These are phyloP conservation scores for Diglossa cyanea DNA, from an alignment of 2,797 vertebrate genomes.

Conservation along the genomic window DNA sequence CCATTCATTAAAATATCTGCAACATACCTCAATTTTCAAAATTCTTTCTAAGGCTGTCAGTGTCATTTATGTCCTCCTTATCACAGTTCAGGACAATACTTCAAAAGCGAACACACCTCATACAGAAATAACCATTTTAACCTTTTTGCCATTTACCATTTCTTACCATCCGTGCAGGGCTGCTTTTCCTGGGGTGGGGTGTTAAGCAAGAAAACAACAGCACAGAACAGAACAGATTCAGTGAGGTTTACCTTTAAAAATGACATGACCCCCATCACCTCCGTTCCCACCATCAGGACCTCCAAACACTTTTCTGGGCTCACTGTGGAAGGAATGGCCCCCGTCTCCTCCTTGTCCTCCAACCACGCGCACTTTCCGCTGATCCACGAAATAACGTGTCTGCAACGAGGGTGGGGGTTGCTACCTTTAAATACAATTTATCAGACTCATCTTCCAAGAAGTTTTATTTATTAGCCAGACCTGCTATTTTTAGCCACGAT, in stretches of 20 bases:
- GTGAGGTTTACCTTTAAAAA: constrained; percentile 75
- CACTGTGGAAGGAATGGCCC: constrained; percentile 86
- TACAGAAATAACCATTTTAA: not conserved
- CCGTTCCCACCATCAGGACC: constrained; percentile 94
- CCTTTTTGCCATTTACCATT: not conserved
- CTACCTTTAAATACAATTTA: not conserved
- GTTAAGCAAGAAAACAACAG: not conserved
- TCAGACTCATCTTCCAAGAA: not conserved
- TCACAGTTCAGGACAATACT: not conserved
- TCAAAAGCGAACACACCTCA: not conserved
- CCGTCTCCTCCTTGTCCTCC: constrained; percentile 89
- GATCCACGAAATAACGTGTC: constrained; percentile 89
- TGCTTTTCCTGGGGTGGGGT: accelerated
- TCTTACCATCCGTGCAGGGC: accelerated
- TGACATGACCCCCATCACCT: constrained; percentile 84
- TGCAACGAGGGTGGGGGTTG: constrained; percentile 39
- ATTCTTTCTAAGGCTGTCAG: not conserved
- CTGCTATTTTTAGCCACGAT: not conserved
- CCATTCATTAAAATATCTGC: not conserved
- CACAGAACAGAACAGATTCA: not conserved
- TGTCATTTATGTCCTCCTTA: not conserved
- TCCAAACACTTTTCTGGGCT: constrained; percentile 92
- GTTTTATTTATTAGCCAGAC: not conserved
- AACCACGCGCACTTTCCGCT: constrained; percentile 81
- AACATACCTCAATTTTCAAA: not conserved